Conservation (phyloP, 2,113 vertebrate species). For the Prochilodus magdalenae region DNA sequence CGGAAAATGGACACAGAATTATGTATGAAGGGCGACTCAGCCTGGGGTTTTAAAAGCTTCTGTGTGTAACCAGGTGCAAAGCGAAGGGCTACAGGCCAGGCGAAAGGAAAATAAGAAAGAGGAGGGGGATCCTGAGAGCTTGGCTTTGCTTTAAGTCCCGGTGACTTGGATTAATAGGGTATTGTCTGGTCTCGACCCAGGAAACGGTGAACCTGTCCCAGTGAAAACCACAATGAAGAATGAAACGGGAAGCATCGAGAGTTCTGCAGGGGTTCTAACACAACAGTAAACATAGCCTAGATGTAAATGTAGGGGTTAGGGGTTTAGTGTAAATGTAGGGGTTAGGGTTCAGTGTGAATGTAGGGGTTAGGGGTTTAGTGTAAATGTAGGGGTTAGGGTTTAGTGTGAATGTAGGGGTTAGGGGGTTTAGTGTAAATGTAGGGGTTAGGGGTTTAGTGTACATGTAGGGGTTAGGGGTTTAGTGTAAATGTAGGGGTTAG, state of each 20-base stretch:
- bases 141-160: not conserved
- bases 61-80: not conserved
- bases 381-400: no score
- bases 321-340: no score
- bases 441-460: no score
- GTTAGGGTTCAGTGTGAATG: no score
- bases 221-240: not conserved
- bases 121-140: not conserved
- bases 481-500: no score
- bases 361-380: no score
- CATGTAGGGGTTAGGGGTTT: no score
- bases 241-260: not conserved
- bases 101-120: not conserved
- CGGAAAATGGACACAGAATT: not conserved
- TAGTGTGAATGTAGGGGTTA: no score
- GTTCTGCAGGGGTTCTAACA: no score
- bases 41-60: slow-evolving; percentile 13
- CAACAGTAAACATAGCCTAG: not conserved
- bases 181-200: not conserved
- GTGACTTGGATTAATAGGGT: not conserved
- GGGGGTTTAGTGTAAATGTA: no score
- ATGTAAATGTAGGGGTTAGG: no score
- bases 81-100: not conserved
- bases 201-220: not conserved
- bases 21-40: not conserved